These are phyloP conservation scores for Calliphora vomitoria DNA, from an alignment of 2,888 invertebrate species.

Conservation along the genomic window DNA sequence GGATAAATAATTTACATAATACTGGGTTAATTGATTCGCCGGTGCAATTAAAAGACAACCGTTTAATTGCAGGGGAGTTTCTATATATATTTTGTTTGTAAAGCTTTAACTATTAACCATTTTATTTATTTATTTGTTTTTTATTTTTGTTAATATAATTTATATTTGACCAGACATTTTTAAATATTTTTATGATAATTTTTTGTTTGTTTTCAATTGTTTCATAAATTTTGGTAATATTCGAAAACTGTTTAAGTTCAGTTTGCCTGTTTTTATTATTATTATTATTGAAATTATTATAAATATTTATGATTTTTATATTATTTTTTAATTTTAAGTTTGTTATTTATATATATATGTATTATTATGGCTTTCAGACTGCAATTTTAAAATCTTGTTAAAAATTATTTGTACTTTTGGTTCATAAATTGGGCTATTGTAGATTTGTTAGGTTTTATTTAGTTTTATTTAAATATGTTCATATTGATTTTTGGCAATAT, in stretches of 20 bases:
- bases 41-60: too few species aligned
- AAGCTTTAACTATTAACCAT: slow-evolving; percentile 28
- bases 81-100: too few species aligned
- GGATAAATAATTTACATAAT: too few species aligned
- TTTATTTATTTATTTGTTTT: slow-evolving; percentile 38
- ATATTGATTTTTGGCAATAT: slow-evolving; percentile 71
- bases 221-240: slow-evolving; percentile 64
- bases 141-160: slow-evolving; percentile 51
- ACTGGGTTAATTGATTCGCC: too few species aligned
- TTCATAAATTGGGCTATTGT: slow-evolving; percentile 85
- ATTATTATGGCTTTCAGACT: slow-evolving; percentile 80
- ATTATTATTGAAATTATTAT: slow-evolving; percentile 64
- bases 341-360: slow-evolving; percentile 59
- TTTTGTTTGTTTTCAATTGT: slow-evolving; percentile 22
- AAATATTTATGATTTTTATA: slow-evolving; percentile 55
- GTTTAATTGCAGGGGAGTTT: too few species aligned
- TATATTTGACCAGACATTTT: slow-evolving; percentile 60
- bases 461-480: slow-evolving; percentile 61
- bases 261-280: slow-evolving; percentile 70
- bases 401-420: slow-evolving; percentile 84
- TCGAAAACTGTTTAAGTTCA: slow-evolving; percentile 65
- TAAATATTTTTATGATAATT: background rate
- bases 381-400: slow-evolving; percentile 82
- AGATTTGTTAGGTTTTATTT: slow-evolving; percentile 76
- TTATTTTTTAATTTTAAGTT: slow-evolving; percentile 63